These are phyloP conservation scores for Smutsia temminckii DNA, from an alignment of 2,797 vertebrate genomes.

Conservation along the genomic window DNA sequence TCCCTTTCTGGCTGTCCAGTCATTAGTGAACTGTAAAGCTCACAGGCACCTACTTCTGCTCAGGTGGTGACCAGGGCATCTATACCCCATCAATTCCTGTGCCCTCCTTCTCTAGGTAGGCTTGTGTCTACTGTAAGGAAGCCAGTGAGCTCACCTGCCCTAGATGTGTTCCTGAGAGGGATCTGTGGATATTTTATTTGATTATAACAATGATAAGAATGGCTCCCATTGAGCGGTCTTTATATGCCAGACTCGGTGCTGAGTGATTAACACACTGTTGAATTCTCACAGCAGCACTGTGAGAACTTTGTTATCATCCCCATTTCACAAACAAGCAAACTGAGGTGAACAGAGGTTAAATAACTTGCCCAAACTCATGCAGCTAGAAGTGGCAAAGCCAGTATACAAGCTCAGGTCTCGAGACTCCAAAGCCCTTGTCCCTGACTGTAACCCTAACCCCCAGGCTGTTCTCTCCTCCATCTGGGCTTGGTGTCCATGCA, in stretches of 20 bases:
- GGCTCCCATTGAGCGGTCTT: neutral
- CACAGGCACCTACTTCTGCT: neutral
- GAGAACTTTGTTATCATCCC: neutral
- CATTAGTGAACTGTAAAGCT: neutral
- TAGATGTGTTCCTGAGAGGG: neutral
- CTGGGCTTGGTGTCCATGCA: neutral
- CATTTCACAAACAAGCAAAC: conserved; percentile 26
- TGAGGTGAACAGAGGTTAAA: neutral
- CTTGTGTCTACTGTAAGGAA: neutral
- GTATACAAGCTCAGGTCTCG: neutral
- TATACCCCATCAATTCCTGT: neutral
- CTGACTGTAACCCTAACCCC: neutral
- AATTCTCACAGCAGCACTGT: conserved; percentile 32
- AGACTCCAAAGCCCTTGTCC: neutral
- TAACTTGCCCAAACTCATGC: neutral
- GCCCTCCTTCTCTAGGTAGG: neutral
- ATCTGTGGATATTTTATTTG: neutral
- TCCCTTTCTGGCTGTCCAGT: neutral
- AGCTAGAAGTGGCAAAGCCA: neutral
- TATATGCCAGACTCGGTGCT: neutral
- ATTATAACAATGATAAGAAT: neutral
- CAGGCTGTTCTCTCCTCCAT: neutral
- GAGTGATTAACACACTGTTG: neutral
- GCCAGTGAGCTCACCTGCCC: neutral
- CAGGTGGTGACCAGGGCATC: neutral